A percentile compares a stretch with the other conserved stretches of the same genome.
These are phyloP conservation scores for Asbolus verrucosus DNA, from an alignment of 1,140 invertebrate species.

Conservation along the genomic window DNA sequence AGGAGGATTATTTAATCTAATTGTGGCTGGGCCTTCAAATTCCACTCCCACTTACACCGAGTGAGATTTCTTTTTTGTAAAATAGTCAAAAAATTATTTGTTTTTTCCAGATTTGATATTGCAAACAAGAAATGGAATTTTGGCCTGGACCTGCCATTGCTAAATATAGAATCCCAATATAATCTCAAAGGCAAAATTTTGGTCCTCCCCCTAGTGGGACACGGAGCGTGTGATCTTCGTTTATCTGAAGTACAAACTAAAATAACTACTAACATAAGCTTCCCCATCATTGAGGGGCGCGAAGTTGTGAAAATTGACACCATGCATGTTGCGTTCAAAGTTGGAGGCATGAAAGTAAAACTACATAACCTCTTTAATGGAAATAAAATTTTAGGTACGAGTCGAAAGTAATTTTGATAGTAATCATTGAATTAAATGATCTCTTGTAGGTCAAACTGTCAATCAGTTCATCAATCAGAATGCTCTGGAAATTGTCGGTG, in stretches of 20 bases:
- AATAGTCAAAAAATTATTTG: constrained; percentile 25
- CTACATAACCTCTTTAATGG: constrained; percentile 75
- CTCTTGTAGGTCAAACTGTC: constrained; percentile 66
- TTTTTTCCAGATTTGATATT: constrained; percentile 65
- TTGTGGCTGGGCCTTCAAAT: constrained; percentile 66
- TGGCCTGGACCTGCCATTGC: constrained; percentile 67
- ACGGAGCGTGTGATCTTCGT: constrained; percentile 67
- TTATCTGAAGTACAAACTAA: constrained; percentile 68
- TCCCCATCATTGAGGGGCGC: constrained; percentile 62
- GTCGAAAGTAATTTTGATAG: constrained; percentile 47
- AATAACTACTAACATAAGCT: constrained; percentile 67
- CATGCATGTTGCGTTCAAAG: constrained; percentile 70
- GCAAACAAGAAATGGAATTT: constrained; percentile 66
- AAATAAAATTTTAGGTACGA: constrained; percentile 68
- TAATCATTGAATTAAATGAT: not conserved
- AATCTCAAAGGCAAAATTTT: constrained; percentile 71
- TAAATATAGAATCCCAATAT: constrained; percentile 69
- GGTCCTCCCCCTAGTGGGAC: constrained; percentile 69
- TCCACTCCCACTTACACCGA: constrained; percentile 63
- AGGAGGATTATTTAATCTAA: constrained; percentile 65
- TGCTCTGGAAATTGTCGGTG: constrained; percentile 65
- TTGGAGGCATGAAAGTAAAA: constrained; percentile 68
- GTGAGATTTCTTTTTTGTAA: constrained; percentile 56
- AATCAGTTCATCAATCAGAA: constrained; percentile 68
- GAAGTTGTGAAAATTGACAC: constrained; percentile 67